Base-by-base conservation (phyloP, 2,113 vertebrate genomes). In the Bos indicus region DNA sequence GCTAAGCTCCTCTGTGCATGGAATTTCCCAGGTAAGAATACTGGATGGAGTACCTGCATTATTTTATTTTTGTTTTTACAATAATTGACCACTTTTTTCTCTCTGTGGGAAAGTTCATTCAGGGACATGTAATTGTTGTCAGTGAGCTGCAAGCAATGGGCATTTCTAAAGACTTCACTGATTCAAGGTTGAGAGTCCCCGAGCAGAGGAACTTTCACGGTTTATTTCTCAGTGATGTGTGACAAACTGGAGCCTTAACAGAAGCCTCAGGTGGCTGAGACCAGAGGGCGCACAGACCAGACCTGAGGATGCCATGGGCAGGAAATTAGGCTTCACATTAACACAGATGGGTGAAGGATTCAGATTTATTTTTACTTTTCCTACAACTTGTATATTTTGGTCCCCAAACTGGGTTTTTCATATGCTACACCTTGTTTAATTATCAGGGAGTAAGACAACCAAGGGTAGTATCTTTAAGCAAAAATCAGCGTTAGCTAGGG, bases 291-390 rank as follows among this genome's bases (percentile, higher is more conserved):
- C 7, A 36, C 12, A 85, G 56, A 43, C 16, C n/a, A 90, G 77
- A 60, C 21, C 51, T 6, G 33, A 64, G 57, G 30, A 94, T 19
- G 9, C 52, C 25, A 6, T 51, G n/a, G 81, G 57, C 16, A 95
- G 43, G 54, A 54, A 52, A 84, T 83, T n/a, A 54, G n/a, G 23
- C 25, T 94, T 94, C 30, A 28, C 5, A 23, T 23, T 26, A 43
- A 36, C 12, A 90, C 23, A 46, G 6, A 51, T 1, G 17, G 57
- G 26, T 54, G 19, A 88, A 94, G 21, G 14, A 14, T 43, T 95
- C 33, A 28, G 81, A 82, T 97, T 92, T 77, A 59, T 88, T 67
- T 98, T 91, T 48, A 30, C 62, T 62, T 64, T 95, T 28, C 91
- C 46, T 85, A 86, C 36, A 78, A 67, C 5, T 92, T 88, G 28